These are phyloP conservation scores for Deladenus siricidicola DNA, from an alignment of 2,888 invertebrate species.

Conservation along the genomic window DNA sequence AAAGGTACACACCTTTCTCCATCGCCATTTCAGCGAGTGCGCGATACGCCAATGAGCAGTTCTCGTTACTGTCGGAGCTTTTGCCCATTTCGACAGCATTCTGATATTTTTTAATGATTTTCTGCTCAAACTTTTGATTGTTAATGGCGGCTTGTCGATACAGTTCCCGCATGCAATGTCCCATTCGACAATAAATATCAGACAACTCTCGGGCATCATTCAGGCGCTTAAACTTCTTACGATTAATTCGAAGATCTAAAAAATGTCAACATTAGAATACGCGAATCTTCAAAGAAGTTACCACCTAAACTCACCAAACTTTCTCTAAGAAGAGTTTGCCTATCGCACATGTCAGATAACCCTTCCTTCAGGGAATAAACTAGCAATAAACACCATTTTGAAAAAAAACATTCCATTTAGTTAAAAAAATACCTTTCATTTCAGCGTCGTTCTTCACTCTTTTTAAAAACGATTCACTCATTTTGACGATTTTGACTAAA, in stretches of 20 bases:
- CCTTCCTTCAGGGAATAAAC: no score
- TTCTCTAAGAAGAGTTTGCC: no score
- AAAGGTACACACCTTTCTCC: constrained; percentile 8
- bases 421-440: neutral
- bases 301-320: no score
- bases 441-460: neutral
- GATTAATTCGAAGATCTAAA: neutral
- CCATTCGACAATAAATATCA: neutral
- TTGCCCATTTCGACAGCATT: neutral
- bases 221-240: neutral
- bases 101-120: neutral
- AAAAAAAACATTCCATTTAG: no score
- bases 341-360: no score
- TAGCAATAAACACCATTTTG: no score
- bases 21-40: constrained; percentile 15
- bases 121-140: neutral
- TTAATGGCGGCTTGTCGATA: neutral
- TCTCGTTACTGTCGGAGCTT: neutral
- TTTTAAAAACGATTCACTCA: neutral
- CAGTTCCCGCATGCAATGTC: neutral
- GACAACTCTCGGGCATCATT: no score
- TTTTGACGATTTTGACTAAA: no score
- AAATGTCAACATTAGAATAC: neutral
- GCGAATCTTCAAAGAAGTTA: no score
- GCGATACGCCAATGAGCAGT: constrained; percentile 18